Evolutionary conservation across 2,888 invertebrate species (phyloP), one percentile per base, ranked within the genome.

Genomic region (Synanthedon myopaeformis): DNA sequence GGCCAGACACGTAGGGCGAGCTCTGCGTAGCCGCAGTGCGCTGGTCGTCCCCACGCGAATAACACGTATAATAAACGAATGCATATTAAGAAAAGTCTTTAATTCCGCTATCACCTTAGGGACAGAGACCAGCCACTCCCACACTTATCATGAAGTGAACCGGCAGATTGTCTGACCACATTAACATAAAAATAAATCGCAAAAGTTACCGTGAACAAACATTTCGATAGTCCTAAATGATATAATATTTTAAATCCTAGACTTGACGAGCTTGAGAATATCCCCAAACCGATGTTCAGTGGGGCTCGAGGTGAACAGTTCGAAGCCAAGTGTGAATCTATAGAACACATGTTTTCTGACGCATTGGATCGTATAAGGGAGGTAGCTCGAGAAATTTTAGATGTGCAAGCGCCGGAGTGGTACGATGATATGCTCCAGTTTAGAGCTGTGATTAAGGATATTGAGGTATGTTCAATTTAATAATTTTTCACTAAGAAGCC

Each of bases 391-490:
- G 89, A 90, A 28, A 93, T 96, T 57, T 79, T 95, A n/a, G 90
- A 94, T 63, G 94, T 96, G 0, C 93, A 94, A 70, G 90, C 91
- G 41, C 90, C 92, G 0, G 90, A 91, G n/a, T 97, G 97, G 97
- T 93, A 93, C 72, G 93, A 94, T 62, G 91, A 92, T 58, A 91
- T 93, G 66, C 76, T 90, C 50, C 81, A 84, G 61, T 92, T 92
- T 65, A 86, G 90, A 54, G 79, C 81, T 1, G 78, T 89, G 53
- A 89, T 91, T 63, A 91, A 90, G 66, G 90, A 91, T 60, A 89
- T 92, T 54, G 92, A 92, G 78, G 90, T 83, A 55, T 57, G 8
- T 28, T 6, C 1, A 8, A 35, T 35, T 35, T 35, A 35, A 35
- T 35, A 2, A 35, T 35, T 35, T 23, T 35, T 10, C 35, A 35